Percentiles rank a stretch among this genome's conserved stretches.
Conservation (phyloP, 2,888 invertebrate species). For the Gymnoscelis rufifasciata region DNA sequence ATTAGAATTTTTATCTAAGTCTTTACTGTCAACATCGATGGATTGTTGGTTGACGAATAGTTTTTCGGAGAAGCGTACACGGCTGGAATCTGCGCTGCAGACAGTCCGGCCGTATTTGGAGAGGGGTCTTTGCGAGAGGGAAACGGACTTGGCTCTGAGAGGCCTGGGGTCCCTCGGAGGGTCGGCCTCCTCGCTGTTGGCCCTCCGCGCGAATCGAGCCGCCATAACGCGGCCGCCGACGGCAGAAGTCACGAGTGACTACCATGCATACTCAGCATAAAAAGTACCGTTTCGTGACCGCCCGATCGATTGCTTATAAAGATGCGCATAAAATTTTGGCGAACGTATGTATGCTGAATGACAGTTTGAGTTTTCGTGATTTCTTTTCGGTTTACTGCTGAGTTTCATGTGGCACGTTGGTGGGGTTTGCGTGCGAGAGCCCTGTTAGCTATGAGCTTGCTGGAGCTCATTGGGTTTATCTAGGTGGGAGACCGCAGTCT, state of each 20-base stretch:
- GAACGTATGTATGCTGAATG: slow-evolving; percentile 51
- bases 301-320: slow-evolving; percentile 68
- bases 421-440: slow-evolving; percentile 11
- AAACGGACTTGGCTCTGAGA: slow-evolving; percentile 63
- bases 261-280: slow-evolving; percentile 59
- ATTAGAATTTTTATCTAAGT: slow-evolving; percentile 30
- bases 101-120: slow-evolving; percentile 56
- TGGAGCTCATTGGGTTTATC: neutral
- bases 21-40: slow-evolving; percentile 22
- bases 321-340: slow-evolving; percentile 67
- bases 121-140: slow-evolving; percentile 56
- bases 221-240: slow-evolving; percentile 12
- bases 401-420: slow-evolving; percentile 22
- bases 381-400: slow-evolving; percentile 33
- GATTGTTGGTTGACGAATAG: slow-evolving; percentile 40
- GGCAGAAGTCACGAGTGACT: slow-evolving; percentile 53
- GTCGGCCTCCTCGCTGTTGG: slow-evolving; percentile 47
- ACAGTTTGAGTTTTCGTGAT: slow-evolving; percentile 46
- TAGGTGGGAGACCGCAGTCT: slow-evolving; percentile 1
- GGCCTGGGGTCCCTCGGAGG: slow-evolving; percentile 35
- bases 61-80: slow-evolving; percentile 44
- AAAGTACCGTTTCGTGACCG: slow-evolving; percentile 70
- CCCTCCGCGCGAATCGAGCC: neutral
- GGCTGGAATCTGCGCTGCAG: slow-evolving; percentile 56
- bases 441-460: neutral